Evolutionary conservation across 2,888 invertebrate species (phyloP).

Genomic region (Cataglyphis rosenhaueri): DNA sequence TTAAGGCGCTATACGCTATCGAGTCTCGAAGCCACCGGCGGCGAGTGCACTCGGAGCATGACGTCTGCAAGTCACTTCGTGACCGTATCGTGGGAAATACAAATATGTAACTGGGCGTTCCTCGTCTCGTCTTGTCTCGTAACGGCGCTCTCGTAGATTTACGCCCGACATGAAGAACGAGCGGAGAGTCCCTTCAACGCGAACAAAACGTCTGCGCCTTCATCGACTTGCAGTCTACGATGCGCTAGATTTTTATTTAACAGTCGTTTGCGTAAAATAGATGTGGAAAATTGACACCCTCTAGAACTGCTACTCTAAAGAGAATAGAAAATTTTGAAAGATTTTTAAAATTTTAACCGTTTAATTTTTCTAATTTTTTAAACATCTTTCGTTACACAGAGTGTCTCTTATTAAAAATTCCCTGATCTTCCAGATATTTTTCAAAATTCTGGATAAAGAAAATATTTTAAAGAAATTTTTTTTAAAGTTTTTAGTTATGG

Average conservation of each 20-base stretch:
- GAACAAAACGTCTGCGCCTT: conserved; percentile 33
- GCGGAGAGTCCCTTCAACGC: not conserved
- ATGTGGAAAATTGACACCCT: not conserved
- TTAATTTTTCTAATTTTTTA: not conserved
- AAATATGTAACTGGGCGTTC: conserved; percentile 75
- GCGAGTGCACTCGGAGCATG: conserved; percentile 76
- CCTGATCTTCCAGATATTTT: no score
- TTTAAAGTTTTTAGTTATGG: no score
- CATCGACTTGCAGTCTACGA: not conserved
- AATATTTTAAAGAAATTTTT: no score
- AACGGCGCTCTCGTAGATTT: conserved; percentile 44
- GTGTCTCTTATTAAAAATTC: no score
- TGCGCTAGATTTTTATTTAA: conserved; percentile 18
- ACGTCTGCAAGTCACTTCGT: conserved; percentile 83
- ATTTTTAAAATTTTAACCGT: not conserved
- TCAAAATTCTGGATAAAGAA: no score
- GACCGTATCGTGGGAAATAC: conserved; percentile 84
- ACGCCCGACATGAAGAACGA: conserved; percentile 35
- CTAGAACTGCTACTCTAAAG: not conserved
- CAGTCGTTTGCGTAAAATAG: conserved; percentile 18
- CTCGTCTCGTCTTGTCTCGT: conserved; percentile 29
- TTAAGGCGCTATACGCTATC: conserved; percentile 69
- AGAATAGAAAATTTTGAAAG: not conserved
- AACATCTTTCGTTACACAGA: not conserved
- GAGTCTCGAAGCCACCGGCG: conserved; percentile 69